Conservation (phyloP, 1,140 invertebrate species). For the roundworm (Caenorhabditis elegans) region WBcel235 BX284605.5:11923001-11923500, state of each 20-base stretch:
- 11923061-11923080: neutral
- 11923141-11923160: conserved; percentile 17
- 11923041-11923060: neutral
- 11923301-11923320: no score
- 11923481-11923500: no score
- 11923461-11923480: neutral
- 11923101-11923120: neutral
- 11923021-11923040: neutral
- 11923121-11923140: neutral
- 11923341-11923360: conserved; percentile 18
- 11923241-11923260: conserved; percentile 1
- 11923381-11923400: neutral
- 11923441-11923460: neutral
- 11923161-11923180: conserved; percentile 23
- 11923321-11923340: neutral
- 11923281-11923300: no score
- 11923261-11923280: no score
- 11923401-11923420: neutral
- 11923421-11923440: conserved; percentile 19
- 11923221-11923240: conserved; percentile 6
- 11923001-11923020: conserved; percentile 6
- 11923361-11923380: conserved; percentile 8
- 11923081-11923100: conserved; percentile 29
- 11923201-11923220: conserved; percentile 13
- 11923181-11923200: conserved; percentile 26